These are phyloP conservation scores for Maniola hyperantus DNA, from an alignment of 2,888 invertebrate genomes.

Conservation along the genomic window DNA sequence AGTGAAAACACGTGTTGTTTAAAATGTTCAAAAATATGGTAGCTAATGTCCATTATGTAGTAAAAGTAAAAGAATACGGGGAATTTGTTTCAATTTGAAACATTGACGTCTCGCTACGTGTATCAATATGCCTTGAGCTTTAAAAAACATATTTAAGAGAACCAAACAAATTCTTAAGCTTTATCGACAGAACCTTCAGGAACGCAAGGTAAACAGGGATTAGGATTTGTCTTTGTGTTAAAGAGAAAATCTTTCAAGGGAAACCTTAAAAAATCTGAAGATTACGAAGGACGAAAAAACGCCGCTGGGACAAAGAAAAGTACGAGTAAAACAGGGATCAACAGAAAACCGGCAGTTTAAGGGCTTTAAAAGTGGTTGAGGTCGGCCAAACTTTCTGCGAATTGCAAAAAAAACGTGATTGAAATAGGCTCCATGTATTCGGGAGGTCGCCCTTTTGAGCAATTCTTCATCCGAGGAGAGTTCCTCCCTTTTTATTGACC, in stretches of 20 bases:
- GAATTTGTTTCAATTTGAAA: too few relatives aligned
- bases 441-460: neutral
- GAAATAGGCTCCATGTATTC: neutral
- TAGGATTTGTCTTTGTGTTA: neutral
- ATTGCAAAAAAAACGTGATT: constrained; percentile 10
- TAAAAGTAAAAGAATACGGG: too few relatives aligned
- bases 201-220: neutral
- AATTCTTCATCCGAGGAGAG: neutral
- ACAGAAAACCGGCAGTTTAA: neutral
- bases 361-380: neutral
- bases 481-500: neutral
- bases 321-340: neutral
- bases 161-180: neutral
- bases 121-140: neutral
- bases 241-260: neutral
- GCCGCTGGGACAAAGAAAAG: neutral
- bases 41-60: too few relatives aligned
- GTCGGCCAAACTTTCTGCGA: neutral
- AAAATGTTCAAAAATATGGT: too few relatives aligned
- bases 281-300: neutral
- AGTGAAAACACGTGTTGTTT: too few relatives aligned
- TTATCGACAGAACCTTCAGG: neutral
- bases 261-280: neutral
- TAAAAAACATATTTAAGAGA: neutral
- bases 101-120: too few relatives aligned